These are phyloP conservation scores for Alentia gelatinosa DNA, from an alignment of 2,888 invertebrate genomes.

Conservation along the genomic window DNA sequence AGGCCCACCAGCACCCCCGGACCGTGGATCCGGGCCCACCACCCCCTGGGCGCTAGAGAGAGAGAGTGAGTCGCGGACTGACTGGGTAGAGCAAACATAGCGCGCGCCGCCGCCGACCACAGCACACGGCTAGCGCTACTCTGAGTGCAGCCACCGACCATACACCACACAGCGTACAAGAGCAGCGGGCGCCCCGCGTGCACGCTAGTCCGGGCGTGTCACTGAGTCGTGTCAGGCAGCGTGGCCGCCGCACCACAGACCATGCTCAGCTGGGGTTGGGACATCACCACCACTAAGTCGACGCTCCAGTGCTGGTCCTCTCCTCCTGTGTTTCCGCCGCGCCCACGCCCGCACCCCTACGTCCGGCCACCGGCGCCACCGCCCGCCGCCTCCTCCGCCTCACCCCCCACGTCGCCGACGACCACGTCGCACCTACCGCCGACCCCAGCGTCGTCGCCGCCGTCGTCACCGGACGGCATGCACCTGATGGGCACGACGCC, in stretches of 20 bases:
- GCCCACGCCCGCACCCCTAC: neutral
- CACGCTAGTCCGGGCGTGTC: neutral
- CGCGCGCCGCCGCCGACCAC: neutral
- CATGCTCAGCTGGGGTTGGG: conserved; percentile 50
- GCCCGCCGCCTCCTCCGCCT: neutral
- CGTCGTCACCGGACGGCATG: conserved; percentile 5
- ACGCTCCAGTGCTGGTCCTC: neutral
- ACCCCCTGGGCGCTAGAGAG: neutral
- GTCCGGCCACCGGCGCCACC: neutral
- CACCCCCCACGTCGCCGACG: neutral
- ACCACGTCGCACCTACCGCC: neutral
- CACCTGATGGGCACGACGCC: neutral
- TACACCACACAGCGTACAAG: neutral
- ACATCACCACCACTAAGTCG: conserved; percentile 38
- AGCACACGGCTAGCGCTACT: neutral
- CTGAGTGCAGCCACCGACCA: neutral
- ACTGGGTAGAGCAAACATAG: neutral
- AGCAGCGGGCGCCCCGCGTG: neutral
- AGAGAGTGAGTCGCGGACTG: neutral
- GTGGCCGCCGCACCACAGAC: neutral
- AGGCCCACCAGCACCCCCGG: neutral
- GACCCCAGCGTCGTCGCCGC: neutral
- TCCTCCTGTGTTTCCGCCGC: neutral
- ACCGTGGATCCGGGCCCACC: neutral
- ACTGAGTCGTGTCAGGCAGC: neutral